These are phyloP conservation scores for Lophius piscatorius DNA, from an alignment of 2,113 vertebrate species.

Conservation along the genomic window DNA sequence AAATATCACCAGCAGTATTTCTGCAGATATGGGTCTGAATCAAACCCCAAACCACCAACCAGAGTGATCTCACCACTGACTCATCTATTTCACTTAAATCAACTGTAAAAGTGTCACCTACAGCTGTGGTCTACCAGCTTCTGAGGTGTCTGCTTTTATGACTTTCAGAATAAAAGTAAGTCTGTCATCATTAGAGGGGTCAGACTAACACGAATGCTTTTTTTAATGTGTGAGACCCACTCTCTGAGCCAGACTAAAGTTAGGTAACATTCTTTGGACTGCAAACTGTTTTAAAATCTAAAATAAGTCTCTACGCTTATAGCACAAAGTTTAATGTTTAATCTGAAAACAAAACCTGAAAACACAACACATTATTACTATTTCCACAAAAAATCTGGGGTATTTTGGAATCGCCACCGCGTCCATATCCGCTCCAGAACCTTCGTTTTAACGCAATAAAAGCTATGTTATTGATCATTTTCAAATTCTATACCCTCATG, in stretches of 20 bases:
- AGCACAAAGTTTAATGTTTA: not conserved
- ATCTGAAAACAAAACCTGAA: too few species aligned
- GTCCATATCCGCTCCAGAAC: too few species aligned
- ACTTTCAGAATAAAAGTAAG: constrained; percentile 11
- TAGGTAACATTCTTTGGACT: not conserved
- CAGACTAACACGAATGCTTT: constrained; percentile 10
- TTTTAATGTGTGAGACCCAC: not conserved
- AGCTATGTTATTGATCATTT: too few species aligned
- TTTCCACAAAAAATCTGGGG: too few species aligned
- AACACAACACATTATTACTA: too few species aligned
- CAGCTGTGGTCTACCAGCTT: constrained; percentile 14
- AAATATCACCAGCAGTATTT: constrained; percentile 38
- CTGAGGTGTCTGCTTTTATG: constrained; percentile 13
- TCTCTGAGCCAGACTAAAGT: too few species aligned
- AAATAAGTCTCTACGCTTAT: not conserved
- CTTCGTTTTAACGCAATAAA: too few species aligned
- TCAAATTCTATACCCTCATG: too few species aligned
- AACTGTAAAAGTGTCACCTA: constrained; percentile 38
- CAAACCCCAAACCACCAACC: constrained; percentile 36
- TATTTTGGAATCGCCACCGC: too few species aligned
- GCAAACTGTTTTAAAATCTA: not conserved
- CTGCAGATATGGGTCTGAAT: constrained; percentile 21
- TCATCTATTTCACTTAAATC: constrained; percentile 43
- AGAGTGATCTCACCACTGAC: constrained; percentile 26
- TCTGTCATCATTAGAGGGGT: constrained; percentile 21